Evolutionary conservation across 2,797 vertebrate species (phyloP), one percentile per base, ranked within the genome.

Genomic region (Myotis planiceps): DNA sequence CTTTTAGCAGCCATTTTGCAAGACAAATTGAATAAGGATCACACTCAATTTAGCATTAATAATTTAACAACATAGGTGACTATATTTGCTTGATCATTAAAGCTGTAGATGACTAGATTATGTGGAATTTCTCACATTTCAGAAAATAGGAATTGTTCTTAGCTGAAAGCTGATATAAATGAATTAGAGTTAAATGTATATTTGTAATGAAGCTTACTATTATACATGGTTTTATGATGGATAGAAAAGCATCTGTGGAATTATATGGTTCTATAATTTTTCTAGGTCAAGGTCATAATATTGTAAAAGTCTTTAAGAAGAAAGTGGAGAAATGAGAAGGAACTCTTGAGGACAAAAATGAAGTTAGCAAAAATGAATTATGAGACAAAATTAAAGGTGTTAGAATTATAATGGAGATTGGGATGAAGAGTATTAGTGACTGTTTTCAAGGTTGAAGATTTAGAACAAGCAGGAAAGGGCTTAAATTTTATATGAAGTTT

Each of bases 31-130:
- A 86, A 79, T 74, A 86, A 60, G 45, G 27, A 71, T 79, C 90
- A 25, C 5, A 84, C 71, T 90, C 29, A 80, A 23, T 55, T 92
- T 16, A 39, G 23, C 21, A 89, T 78, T 84, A 96, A 37, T 85
- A 88, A 72, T 81, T 90, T 84, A 88, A 78, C 9, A 60, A 37
- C 47, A 19, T 55, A 29, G 51, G 58, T 87, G 34, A 51, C 76
- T 75, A 4, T 87, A 55, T 76, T 88, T 27, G 19, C 39, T 69
- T 94, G 42, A 45, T 94, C 72, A 83, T 84, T 96, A 45, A 95
- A 96, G 51, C 90, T 93, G 83, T 91, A 94, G 82, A 53, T 92
- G 25, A 47, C 51, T 79, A 42, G n/a, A 32, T 78, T 65, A 92
- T 37, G 29, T 29, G 13, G 45, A 85, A 71, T 81, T 88, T 53